Percentiles rank a stretch among this genome's conserved stretches.
phyloP scores from a whole-genome alignment of 37 sponge, comb jelly and placozoan genomes.

The Chondrilla cf. caribensis region DNA sequence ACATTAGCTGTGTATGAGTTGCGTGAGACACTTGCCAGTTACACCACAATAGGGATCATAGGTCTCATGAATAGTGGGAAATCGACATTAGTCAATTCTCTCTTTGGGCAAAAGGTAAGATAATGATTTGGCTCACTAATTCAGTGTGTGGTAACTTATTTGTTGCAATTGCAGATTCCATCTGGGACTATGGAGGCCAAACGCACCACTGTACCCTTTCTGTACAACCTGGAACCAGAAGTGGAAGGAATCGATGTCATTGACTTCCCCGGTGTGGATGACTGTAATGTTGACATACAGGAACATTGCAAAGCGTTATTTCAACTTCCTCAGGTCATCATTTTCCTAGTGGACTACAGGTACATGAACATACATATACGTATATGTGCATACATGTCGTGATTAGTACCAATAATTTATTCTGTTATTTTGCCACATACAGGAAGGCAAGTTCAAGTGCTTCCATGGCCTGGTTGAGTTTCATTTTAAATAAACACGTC shows the following conservation, averaged over 20 bases:
- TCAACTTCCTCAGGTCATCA: constrained; percentile 44
- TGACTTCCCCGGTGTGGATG: constrained; percentile 79
- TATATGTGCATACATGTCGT: background rate
- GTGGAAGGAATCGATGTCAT: constrained; percentile 62
- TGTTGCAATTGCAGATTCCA: constrained; percentile 14
- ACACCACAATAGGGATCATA: constrained; percentile 60
- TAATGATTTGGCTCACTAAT: background rate
- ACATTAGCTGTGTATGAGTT: constrained; percentile 46
- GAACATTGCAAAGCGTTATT: constrained; percentile 46
- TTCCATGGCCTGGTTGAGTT: constrained; percentile 44
- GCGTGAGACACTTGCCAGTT: constrained; percentile 52
- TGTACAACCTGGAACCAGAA: constrained; percentile 53
- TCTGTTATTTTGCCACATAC: background rate
- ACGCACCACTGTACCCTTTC: constrained; percentile 64
- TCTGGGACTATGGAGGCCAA: constrained; percentile 55
- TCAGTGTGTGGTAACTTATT: background rate
- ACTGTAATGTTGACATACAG: constrained; percentile 50
- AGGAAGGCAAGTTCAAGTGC: constrained; percentile 43
- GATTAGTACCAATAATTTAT: background rate
- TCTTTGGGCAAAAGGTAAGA: constrained; percentile 49
- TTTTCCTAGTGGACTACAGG: constrained; percentile 70
- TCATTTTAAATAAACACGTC: constrained; percentile 25
- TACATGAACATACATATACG: background rate
- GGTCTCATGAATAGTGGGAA: constrained; percentile 72
- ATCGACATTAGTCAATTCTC: constrained; percentile 41